phyloP scores from a whole-genome alignment of 2,113 vertebrate genomes.

The Amazona vittata region DNA sequence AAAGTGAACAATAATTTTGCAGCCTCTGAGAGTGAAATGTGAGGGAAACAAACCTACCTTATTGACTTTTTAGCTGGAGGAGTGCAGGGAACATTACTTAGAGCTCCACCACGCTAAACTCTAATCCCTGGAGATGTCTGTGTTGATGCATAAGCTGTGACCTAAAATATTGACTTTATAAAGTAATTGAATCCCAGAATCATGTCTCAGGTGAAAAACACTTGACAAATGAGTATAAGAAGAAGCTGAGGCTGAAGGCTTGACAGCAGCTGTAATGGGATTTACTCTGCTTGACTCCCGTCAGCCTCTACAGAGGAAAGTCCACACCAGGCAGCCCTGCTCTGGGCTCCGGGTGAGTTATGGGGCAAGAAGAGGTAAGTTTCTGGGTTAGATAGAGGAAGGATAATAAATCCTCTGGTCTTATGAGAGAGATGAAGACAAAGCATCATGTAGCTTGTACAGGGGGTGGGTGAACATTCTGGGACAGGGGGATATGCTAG shows the following conservation, averaged over 20 bases:
- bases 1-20: slow-evolving; percentile 25
- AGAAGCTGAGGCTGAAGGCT: neutral
- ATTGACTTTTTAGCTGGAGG: slow-evolving; percentile 33
- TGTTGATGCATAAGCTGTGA: slow-evolving; percentile 55
- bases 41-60: neutral
- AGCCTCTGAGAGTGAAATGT: slow-evolving; percentile 27
- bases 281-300: neutral
- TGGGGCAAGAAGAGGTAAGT: neutral
- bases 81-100: slow-evolving; percentile 1
- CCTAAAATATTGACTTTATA: slow-evolving; percentile 70
- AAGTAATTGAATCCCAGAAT: slow-evolving; percentile 70
- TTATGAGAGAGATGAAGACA: neutral
- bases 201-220: slow-evolving; percentile 58
- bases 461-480: neutral
- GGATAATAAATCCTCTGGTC: neutral
- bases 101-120: neutral
- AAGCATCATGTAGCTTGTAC: neutral
- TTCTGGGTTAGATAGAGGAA: neutral
- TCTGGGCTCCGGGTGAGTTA: neutral
- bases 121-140: slow-evolving; percentile 43
- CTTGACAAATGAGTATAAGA: slow-evolving; percentile 49
- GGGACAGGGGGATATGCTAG: fast-evolving
- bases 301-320: neutral
- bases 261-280: neutral
- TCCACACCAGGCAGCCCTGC: neutral